Conservation (phyloP, 37 sponge, comb jelly and placozoan genomes). For the Hexactinellida sp. region DNA sequence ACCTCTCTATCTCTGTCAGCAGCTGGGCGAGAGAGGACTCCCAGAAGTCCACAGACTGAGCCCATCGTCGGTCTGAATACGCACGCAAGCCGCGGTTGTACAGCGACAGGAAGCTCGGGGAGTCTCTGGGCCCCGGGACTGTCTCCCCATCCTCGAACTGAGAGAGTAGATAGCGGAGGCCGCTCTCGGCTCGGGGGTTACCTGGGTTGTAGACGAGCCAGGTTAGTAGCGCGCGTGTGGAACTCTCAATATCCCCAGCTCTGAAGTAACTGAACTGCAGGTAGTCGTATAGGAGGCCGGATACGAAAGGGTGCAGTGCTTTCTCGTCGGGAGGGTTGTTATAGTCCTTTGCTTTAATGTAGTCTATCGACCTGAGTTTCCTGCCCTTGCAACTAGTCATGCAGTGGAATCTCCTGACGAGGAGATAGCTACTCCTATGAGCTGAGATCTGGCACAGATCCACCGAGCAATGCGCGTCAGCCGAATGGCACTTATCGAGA, state of each 20-base stretch:
- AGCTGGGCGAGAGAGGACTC: background rate
- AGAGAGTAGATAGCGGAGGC: background rate
- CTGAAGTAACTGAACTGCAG: background rate
- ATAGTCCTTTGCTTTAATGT: background rate
- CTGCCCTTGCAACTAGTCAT: background rate
- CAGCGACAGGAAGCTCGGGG: background rate
- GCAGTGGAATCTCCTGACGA: background rate
- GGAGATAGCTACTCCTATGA: background rate
- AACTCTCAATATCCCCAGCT: background rate
- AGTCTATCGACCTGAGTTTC: background rate
- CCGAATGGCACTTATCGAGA: background rate
- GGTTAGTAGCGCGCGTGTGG: background rate
- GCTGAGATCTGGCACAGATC: background rate
- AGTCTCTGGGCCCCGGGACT: background rate
- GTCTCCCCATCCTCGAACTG: background rate
- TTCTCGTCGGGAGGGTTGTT: background rate
- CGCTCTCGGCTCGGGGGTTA: background rate
- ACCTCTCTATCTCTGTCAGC: background rate
- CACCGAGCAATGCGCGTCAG: background rate
- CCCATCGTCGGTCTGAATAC: background rate
- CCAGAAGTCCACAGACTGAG: background rate
- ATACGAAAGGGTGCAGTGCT: background rate
- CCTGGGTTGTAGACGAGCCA: background rate
- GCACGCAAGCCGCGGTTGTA: background rate
- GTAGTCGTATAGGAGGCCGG: background rate